A percentile compares a stretch with the other conserved stretches of the same genome.
These are phyloP conservation scores for Thaumetopoea pityocampa DNA, from an alignment of 1,140 invertebrate species.

Conservation along the genomic window DNA sequence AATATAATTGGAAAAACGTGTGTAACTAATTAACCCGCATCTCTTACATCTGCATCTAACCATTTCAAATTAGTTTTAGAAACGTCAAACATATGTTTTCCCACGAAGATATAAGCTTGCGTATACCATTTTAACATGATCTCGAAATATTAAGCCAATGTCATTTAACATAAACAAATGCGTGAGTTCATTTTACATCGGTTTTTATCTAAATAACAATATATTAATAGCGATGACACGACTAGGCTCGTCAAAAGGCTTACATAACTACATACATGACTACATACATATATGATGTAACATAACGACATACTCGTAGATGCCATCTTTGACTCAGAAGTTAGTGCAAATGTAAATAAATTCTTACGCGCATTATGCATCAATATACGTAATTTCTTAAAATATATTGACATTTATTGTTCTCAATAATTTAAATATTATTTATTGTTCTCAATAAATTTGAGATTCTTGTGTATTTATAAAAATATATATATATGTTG, in stretches of 20 bases:
- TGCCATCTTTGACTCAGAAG: conserved; percentile 8
- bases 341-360: neutral
- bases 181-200: conserved; percentile 14
- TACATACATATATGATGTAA: conserved; percentile 30
- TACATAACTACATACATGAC: conserved; percentile 34
- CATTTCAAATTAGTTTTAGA: conserved; percentile 12
- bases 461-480: too few species aligned
- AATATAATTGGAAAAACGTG: conserved; percentile 21
- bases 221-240: conserved; percentile 34
- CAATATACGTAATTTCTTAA: too few species aligned
- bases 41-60: conserved; percentile 14
- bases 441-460: neutral
- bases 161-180: neutral
- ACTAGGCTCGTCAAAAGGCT: conserved; percentile 33
- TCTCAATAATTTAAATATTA: too few species aligned
- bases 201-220: conserved; percentile 9
- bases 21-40: conserved; percentile 8
- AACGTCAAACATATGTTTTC: conserved; percentile 11
- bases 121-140: neutral
- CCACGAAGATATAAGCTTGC: conserved; percentile 13
- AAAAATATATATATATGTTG: too few species aligned
- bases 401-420: too few species aligned
- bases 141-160: neutral
- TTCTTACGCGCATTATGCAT: too few species aligned
- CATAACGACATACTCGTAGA: conserved; percentile 7